Percentiles rank a stretch among this genome's conserved stretches.
phyloP scores from a whole-genome alignment of 2,888 invertebrate genomes.

The Abrostola triplasia region DNA sequence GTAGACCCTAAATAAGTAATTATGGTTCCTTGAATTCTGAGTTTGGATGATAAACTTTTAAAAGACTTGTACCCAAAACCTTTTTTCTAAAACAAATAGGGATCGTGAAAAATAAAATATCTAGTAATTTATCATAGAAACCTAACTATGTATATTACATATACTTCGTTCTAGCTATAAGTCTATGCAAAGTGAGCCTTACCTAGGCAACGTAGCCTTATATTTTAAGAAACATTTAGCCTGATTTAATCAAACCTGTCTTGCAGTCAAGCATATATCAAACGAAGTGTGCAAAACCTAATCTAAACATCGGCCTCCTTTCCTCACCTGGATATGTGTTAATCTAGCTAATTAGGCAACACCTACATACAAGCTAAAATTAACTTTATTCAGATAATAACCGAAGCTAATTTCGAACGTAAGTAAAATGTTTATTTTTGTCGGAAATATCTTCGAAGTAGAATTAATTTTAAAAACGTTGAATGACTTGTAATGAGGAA shows the following conservation, averaged over 20 bases:
- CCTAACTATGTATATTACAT: too few species aligned
- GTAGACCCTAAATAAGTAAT: conserved; percentile 5
- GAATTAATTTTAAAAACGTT: conserved; percentile 31
- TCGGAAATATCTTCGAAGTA: conserved; percentile 29
- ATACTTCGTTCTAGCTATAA: too few species aligned
- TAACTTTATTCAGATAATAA: conserved; percentile 18
- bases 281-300: conserved; percentile 50
- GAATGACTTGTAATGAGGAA: conserved; percentile 25
- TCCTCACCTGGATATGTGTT: conserved; percentile 44
- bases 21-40: conserved; percentile 1
- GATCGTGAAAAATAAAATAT: too few species aligned
- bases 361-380: conserved; percentile 31
- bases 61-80: too few species aligned
- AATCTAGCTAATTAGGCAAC: conserved; percentile 48
- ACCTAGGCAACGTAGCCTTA: not conserved
- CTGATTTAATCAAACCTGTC: conserved; percentile 36
- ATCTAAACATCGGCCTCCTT: conserved; percentile 52
- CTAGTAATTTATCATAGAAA: too few species aligned
- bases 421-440: conserved; percentile 27
- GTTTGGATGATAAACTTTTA: not conserved
- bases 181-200: too few species aligned
- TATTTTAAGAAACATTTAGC: conserved; percentile 27
- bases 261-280: conserved; percentile 48
- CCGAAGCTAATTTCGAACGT: conserved; percentile 21
- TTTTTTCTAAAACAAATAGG: too few species aligned